Evolutionary conservation across 2,888 invertebrate genomes (phyloP), one percentile per base, ranked within the genome.

Genomic region (Halocaridina rubra): DNA sequence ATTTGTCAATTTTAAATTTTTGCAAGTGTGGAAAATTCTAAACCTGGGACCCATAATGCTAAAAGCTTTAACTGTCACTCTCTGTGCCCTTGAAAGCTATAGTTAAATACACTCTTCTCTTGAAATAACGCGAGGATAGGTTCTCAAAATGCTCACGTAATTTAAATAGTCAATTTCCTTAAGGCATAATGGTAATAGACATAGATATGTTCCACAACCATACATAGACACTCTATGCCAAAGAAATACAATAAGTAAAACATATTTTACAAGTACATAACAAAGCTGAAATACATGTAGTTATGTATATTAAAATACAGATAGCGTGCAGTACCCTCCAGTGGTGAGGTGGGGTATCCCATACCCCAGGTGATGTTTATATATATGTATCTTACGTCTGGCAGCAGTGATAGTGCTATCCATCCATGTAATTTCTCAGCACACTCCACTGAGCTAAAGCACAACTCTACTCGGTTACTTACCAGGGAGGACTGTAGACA

Each of bases 41-140:
- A 78, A 78, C 5, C 78, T 1, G 1, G 78, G 29, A 76, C 59
- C 24, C 76, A 76, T 57, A 57, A 76, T 76, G 22, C 76, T 59
- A n/a, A 76, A 76, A 3, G 19, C 78, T 64, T 78, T 78, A 39
- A 64, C 78, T 19, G 22, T 46, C 19, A 78, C 78, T 33, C 64
- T 3, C 33, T 39, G 76, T 57, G 76, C 76, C 29, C 76, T 76
- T 59, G 76, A 76, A 29, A 76, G 59, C 29, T 76, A 27, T 78
- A 78, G 67, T 78, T 78, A n/a, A 78, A 64, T 0, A 64, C 33
- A 13, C 67, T 4, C 7, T 5, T 57, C 27, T 81, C 81, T 13
- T 27, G 3, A 74, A 27, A 2, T n/a, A n/a, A n/a, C n/a, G n/a
- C n/a, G n/a, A n/a, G n/a, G n/a, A n/a, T n/a, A n/a, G n/a, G n/a